Conservation (phyloP, 2,113 vertebrate species). For the Brienomyrus brachyistius region DNA sequence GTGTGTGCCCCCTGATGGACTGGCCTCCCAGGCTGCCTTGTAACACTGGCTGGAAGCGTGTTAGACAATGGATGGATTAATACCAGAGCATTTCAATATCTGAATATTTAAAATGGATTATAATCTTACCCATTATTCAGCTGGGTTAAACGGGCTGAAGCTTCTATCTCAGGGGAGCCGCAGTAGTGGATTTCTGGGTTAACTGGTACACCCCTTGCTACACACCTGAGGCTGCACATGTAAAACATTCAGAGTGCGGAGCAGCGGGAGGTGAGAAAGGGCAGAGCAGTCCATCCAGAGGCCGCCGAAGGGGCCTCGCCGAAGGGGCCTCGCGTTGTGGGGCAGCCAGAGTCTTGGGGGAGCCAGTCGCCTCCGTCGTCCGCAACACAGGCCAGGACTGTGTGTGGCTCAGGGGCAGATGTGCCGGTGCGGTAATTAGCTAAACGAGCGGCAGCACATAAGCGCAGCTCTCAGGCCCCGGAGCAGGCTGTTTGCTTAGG, state of each 20-base stretch:
- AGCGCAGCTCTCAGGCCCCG: conserved; percentile 7
- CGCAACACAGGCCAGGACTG: neutral
- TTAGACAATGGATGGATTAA: neutral
- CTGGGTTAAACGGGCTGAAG: neutral
- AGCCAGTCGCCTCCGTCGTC: neutral
- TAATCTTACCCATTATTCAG: neutral
- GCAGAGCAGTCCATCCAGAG: neutral
- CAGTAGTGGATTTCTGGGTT: neutral
- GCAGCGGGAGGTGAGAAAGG: neutral
- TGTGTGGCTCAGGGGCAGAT: conserved; percentile 9
- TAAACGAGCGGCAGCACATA: neutral
- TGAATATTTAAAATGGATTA: neutral
- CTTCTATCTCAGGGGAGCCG: neutral
- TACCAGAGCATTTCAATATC: neutral
- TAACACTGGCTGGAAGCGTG: neutral
- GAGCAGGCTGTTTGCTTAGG: conserved; percentile 7
- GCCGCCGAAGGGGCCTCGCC: neutral
- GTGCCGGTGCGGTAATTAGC: conserved; percentile 13
- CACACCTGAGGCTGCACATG: neutral
- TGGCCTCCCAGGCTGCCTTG: neutral
- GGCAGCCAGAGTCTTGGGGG: neutral
- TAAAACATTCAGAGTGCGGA: neutral
- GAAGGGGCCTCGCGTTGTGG: neutral
- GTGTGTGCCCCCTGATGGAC: neutral
- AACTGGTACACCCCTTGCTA: neutral